phyloP scores from a whole-genome alignment of 53 echinoderm and acorn worm species.

The Apostichopus leukothele region DNA sequence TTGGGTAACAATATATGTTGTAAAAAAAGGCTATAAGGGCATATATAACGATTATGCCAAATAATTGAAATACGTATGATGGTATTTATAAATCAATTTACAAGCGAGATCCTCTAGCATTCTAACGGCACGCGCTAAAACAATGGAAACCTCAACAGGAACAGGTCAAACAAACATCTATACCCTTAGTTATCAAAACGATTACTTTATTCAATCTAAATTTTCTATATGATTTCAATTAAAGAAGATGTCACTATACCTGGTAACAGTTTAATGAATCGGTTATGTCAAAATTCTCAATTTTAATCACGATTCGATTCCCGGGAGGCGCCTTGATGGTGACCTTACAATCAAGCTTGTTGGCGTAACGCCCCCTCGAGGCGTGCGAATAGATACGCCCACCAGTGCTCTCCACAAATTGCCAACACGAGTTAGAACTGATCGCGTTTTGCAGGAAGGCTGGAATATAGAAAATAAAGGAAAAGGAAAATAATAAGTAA shows the following conservation, averaged over 20 bases:
- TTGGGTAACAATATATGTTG: too few species aligned
- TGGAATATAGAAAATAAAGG: not conserved
- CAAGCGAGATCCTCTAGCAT: too few species aligned
- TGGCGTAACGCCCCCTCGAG: slow-evolving; percentile 68
- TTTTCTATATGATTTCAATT: too few species aligned
- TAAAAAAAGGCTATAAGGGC: too few species aligned
- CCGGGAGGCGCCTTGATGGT: slow-evolving; percentile 68
- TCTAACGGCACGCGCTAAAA: too few species aligned
- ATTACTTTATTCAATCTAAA: too few species aligned
- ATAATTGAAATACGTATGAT: too few species aligned
- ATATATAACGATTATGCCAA: too few species aligned
- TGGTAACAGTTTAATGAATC: slow-evolving; percentile 89
- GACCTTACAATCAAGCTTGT: slow-evolving; percentile 88
- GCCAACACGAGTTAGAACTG: slow-evolving; percentile 64
- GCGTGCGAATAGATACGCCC: slow-evolving; percentile 86
- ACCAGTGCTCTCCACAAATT: slow-evolving; percentile 64
- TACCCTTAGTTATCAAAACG: too few species aligned
- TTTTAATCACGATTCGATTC: slow-evolving; percentile 58
- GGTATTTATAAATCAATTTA: too few species aligned
- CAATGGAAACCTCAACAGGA: too few species aligned
- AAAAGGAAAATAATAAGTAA: not conserved
- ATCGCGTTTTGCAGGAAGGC: slow-evolving; percentile 22
- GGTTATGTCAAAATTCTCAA: slow-evolving; percentile 84
- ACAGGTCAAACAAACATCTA: too few species aligned
- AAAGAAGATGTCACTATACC: slow-evolving; percentile 27